Conservation (phyloP, 2,113 vertebrate species). For the Percopsis transmontana region DNA sequence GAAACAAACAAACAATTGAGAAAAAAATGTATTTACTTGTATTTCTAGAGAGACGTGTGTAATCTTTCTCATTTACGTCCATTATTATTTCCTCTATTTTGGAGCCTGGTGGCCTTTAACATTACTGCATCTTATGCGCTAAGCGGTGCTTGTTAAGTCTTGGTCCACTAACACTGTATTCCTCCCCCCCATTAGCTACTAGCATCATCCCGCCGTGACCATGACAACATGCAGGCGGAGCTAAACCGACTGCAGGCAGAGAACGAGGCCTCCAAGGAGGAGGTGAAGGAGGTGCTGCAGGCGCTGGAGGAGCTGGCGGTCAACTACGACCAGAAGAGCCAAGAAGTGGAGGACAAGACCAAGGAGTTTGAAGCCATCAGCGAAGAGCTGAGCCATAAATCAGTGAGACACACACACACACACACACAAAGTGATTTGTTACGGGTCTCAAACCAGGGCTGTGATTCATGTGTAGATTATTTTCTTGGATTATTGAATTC, state of each 20-base stretch:
- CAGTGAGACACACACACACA: slow-evolving; percentile 72
- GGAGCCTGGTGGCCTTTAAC: neutral
- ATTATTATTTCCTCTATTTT: neutral
- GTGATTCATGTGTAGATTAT: no score
- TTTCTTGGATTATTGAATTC: no score
- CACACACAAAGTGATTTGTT: no score
- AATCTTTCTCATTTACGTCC: no score
- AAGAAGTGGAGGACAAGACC: slow-evolving; percentile 96
- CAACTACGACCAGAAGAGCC: no score
- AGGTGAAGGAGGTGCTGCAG: slow-evolving; percentile 97
- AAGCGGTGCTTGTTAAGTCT: no score
- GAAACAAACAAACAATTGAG: no score
- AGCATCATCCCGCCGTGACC: slow-evolving; percentile 90
- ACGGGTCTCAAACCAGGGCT: no score
- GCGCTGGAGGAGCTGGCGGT: slow-evolving; percentile 96
- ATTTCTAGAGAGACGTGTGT: no score
- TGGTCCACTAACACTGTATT: neutral
- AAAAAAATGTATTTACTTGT: no score
- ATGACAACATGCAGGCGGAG: slow-evolving; percentile 93
- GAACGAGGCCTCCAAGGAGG: slow-evolving; percentile 97
- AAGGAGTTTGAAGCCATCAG: slow-evolving; percentile 93
- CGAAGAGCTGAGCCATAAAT: slow-evolving; percentile 98
- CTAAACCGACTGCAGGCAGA: slow-evolving; percentile 95
- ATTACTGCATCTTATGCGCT: neutral
- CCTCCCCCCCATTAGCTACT: slow-evolving; percentile 77